Conservation (phyloP, 1,140 invertebrate species). For the Cydia amplana region DNA sequence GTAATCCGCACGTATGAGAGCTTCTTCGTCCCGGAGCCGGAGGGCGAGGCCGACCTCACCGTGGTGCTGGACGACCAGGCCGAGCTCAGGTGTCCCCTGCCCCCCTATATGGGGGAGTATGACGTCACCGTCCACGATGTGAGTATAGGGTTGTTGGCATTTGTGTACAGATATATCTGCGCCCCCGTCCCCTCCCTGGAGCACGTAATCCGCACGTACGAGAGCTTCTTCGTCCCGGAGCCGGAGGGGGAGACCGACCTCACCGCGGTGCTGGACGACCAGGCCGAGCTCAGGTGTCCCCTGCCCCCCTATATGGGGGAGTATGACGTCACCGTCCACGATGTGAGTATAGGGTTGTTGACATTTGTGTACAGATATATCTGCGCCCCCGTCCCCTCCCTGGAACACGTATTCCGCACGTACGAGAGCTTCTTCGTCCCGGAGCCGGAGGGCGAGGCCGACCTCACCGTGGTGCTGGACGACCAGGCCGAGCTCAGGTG, state of each 20-base stretch:
- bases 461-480: conserved; percentile 42
- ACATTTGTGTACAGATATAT: conserved; percentile 52
- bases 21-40: conserved; percentile 41
- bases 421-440: conserved; percentile 53
- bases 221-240: conserved; percentile 44
- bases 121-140: conserved; percentile 44
- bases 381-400: conserved; percentile 55
- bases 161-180: conserved; percentile 57
- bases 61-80: conserved; percentile 44
- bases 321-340: conserved; percentile 42
- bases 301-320: conserved; percentile 50
- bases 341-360: conserved; percentile 48
- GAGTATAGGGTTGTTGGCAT: too few species aligned
- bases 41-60: conserved; percentile 43
- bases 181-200: conserved; percentile 57
- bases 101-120: conserved; percentile 50
- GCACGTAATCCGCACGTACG: conserved; percentile 56
- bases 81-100: conserved; percentile 54
- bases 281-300: conserved; percentile 53
- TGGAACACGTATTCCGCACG: conserved; percentile 56
- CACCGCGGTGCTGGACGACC: conserved; percentile 40
- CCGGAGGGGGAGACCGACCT: conserved; percentile 44
- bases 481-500: conserved; percentile 52
- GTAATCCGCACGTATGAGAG: conserved; percentile 55
- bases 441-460: conserved; percentile 35